Conservation (phyloP, 2,113 vertebrate species). For the Elaphurus davidianus region DNA sequence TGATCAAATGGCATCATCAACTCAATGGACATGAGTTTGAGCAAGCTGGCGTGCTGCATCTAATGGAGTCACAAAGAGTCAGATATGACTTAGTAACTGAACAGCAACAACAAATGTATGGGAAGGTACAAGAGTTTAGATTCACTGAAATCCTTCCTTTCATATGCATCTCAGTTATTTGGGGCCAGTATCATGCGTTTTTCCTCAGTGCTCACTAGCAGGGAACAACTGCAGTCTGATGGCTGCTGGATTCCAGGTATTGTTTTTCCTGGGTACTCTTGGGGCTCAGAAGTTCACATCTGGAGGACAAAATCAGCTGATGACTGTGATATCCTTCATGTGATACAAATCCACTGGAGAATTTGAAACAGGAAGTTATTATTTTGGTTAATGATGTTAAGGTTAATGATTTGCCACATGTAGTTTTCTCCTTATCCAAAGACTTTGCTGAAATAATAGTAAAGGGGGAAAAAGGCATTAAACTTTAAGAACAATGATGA, state of each 20-base stretch:
- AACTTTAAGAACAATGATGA: not conserved
- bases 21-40: not conserved
- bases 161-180: not conserved
- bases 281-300: not conserved
- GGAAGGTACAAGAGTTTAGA: not conserved
- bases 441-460: not conserved
- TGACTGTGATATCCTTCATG: not conserved
- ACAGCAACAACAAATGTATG: not conserved
- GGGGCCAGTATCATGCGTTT: not conserved
- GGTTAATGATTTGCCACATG: not conserved
- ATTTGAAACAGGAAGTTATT: not conserved
- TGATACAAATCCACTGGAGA: not conserved
- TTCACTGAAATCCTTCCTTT: not conserved
- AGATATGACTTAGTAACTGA: not conserved
- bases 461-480: not conserved
- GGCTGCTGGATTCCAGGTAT: not conserved
- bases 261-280: not conserved
- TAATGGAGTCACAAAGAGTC: not conserved
- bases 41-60: not conserved
- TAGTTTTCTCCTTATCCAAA: not conserved
- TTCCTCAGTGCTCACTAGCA: not conserved
- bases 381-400: conserved; percentile 1
- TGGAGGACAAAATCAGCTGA: not conserved
- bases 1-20: not conserved
- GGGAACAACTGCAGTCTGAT: not conserved